Percentiles rank a stretch among this genome's conserved stretches.
phyloP scores from a whole-genome alignment of 2,113 vertebrate species.

The Rhodinocichla rosea region DNA sequence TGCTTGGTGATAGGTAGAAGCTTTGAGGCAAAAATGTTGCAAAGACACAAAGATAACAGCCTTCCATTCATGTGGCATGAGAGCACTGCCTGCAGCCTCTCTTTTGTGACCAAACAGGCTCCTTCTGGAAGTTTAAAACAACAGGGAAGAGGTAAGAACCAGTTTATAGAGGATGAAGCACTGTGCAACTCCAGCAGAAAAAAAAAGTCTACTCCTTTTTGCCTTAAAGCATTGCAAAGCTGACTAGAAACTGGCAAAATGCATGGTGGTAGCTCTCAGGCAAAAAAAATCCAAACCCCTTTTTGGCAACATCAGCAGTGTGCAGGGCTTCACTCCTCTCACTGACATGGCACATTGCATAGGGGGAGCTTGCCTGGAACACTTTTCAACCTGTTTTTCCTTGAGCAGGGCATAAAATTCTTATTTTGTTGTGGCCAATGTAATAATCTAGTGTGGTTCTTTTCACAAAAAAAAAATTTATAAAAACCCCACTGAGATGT shows the following conservation, averaged over 20 bases:
- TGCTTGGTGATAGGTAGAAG: neutral
- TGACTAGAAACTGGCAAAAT: neutral
- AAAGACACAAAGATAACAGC: neutral
- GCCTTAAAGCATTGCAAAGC: neutral
- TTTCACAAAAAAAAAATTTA: neutral
- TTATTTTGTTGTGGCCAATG: neutral
- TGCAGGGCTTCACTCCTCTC: neutral
- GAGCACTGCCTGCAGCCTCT: neutral
- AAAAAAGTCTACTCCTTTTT: neutral
- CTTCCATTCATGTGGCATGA: neutral
- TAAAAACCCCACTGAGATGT: neutral
- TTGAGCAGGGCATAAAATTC: neutral
- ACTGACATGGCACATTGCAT: neutral
- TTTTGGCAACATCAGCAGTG: neutral
- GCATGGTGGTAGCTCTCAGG: neutral
- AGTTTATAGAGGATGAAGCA: neutral
- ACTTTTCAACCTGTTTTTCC: constrained; percentile 3
- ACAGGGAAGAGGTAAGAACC: neutral
- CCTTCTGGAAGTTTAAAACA: neutral
- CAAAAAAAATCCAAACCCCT: neutral
- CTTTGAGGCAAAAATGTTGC: neutral
- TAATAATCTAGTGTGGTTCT: neutral
- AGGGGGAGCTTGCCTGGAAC: neutral
- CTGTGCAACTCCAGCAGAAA: accelerated
- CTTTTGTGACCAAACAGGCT: neutral